Evolutionary conservation across 1,140 invertebrate species (phyloP), one percentile per base, ranked within the genome.

Genomic region (Chironomus striatipennis): DNA sequence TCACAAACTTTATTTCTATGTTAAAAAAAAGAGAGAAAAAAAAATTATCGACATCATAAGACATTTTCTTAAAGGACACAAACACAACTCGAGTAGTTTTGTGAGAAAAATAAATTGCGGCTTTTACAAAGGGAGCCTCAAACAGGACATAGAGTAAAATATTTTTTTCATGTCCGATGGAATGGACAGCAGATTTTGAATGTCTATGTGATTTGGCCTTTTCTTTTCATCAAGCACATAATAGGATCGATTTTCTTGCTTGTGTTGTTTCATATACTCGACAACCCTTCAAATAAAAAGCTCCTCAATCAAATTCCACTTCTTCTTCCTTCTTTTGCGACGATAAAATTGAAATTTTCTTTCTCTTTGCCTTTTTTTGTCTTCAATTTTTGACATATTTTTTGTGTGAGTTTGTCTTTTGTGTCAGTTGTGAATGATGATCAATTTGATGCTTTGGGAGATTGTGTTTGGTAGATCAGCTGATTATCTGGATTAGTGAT

Each of bases 321-420:
- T 34, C 24, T 57, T 47, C n/a, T 57, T 57, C 47, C 47, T 57
- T 57, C 15, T 57, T 15, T 57, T 57, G 12, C 12, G 4, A 57
- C n/a, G 12, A n/a, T 15, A 57, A 57, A 57, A 57, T 57, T 57
- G 47, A 57, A 57, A 57, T 57, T 57, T 57, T 57, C 47, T 57
- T 34, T 34, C 24, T 34, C 24, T 34, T 5, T 34, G 24, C 24
- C 24, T 34, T 34, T 34, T n/a, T 34, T 5, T 34, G 24, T 34
- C 24, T 34, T 5, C 24, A 34, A 34, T 34, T 34, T 34, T 34
- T 34, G 24, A 34, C 24, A 34, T 34, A 34, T 34, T 34, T 34
- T 34, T 34, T 34, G n/a, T n/a, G n/a, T n/a, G n/a, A n/a, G n/a
- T 34, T 1, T 34, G 24, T 34, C 24, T 5, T 34, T 34, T 34